A percentile compares a stretch with the other conserved stretches of the same genome.
Conservation (phyloP, 2,888 invertebrate genomes). For the Prosapia bicincta region DNA sequence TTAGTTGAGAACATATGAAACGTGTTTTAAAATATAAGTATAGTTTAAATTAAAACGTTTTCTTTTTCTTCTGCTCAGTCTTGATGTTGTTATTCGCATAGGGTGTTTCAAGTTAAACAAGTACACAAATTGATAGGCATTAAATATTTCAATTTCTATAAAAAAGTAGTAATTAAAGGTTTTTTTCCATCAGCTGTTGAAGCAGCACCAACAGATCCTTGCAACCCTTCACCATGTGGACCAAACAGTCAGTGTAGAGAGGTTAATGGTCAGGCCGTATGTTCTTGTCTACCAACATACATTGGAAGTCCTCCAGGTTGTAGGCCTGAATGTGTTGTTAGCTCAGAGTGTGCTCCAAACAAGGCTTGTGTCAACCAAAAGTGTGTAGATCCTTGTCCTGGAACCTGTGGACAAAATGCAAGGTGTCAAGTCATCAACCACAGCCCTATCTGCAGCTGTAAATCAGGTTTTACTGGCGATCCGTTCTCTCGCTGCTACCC, state of each 20-base stretch:
- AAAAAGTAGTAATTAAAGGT: too few relatives aligned
- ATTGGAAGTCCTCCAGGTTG: slow-evolving; percentile 65
- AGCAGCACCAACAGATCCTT: slow-evolving; percentile 50
- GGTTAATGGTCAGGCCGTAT: slow-evolving; percentile 65
- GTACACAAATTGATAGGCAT: too few relatives aligned
- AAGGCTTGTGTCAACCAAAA: slow-evolving; percentile 66
- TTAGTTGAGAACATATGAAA: too few relatives aligned
- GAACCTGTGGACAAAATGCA: slow-evolving; percentile 70
- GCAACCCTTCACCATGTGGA: slow-evolving; percentile 76
- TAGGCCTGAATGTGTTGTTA: slow-evolving; percentile 68
- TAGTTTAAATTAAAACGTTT: too few relatives aligned
- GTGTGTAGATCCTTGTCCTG: slow-evolving; percentile 68
- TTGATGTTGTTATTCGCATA: too few relatives aligned
- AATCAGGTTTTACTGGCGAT: slow-evolving; percentile 47
- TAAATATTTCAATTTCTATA: too few relatives aligned
- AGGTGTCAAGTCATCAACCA: slow-evolving; percentile 63
- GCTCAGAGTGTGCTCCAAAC: slow-evolving; percentile 65
- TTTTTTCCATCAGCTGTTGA: slow-evolving; percentile 33
- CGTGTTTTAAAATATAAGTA: too few relatives aligned
- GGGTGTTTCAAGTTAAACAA: too few relatives aligned
- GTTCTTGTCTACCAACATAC: slow-evolving; percentile 64
- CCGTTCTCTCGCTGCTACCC: slow-evolving; percentile 43
- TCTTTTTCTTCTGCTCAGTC: too few relatives aligned
- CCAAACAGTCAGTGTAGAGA: slow-evolving; percentile 76
- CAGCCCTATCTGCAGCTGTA: slow-evolving; percentile 49